These are phyloP conservation scores for Lycaena phlaeas DNA, from an alignment of 2,888 invertebrate genomes.

Conservation along the genomic window DNA sequence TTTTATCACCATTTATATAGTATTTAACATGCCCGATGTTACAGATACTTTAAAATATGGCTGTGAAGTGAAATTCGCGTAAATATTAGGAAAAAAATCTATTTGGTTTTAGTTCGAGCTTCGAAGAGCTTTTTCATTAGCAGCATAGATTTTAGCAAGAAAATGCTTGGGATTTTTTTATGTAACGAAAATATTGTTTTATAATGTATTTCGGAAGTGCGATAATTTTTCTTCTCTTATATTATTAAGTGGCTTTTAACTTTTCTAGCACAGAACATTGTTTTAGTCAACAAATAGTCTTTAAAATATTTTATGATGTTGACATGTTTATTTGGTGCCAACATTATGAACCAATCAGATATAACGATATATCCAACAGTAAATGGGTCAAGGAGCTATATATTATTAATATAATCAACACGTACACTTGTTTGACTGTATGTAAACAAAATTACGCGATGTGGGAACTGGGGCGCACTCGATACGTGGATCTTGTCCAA, in stretches of 20 bases:
- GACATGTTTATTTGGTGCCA: neutral
- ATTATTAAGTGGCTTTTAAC: neutral
- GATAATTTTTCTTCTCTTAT: too few species aligned
- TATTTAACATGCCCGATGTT: too few species aligned
- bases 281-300: neutral
- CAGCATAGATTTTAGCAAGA: too few species aligned
- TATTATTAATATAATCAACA: constrained; percentile 8
- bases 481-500: constrained; percentile 19
- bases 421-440: constrained; percentile 3
- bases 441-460: constrained; percentile 8
- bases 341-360: neutral
- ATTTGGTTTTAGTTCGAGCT: too few species aligned
- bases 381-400: constrained; percentile 4
- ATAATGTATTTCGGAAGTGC: too few species aligned
- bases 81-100: too few species aligned
- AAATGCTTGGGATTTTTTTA: too few species aligned
- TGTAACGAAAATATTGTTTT: too few species aligned
- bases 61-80: too few species aligned
- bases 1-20: too few species aligned
- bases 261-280: neutral
- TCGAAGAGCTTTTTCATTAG: too few species aligned
- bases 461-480: constrained; percentile 19
- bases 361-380: neutral
- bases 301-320: neutral
- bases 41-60: too few species aligned